Evolutionary conservation across 1,140 invertebrate genomes (phyloP).

Genomic region (Drosophila parabipectinata): DNA sequence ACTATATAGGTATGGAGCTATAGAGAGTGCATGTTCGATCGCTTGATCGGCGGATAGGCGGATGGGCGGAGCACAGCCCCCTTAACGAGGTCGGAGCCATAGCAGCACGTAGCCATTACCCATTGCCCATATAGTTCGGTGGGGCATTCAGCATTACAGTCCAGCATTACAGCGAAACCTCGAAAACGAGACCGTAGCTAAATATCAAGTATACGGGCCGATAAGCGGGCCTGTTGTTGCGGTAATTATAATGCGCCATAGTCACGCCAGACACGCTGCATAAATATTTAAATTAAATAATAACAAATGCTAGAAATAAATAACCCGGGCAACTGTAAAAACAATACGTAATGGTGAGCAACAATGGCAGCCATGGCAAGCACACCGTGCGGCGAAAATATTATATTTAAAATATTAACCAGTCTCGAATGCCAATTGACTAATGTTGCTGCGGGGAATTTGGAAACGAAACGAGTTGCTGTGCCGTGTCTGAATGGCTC

Average conservation of each 20-base stretch:
- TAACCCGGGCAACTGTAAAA: constrained; percentile 73
- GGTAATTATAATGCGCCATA: constrained; percentile 75
- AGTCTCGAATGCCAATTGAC: constrained; percentile 51
- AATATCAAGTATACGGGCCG: constrained; percentile 58
- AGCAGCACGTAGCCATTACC: constrained; percentile 57
- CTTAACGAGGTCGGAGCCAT: constrained; percentile 59
- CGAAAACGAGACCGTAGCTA: constrained; percentile 57
- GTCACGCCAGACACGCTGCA: constrained; percentile 80
- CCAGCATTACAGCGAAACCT: constrained; percentile 37
- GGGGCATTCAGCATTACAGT: constrained; percentile 8
- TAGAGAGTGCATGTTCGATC: constrained; percentile 5
- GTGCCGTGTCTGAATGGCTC: constrained; percentile 18
- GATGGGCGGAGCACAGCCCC: constrained; percentile 25
- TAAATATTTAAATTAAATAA: constrained; percentile 82
- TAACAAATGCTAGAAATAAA: constrained; percentile 72
- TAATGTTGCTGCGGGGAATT: constrained; percentile 42
- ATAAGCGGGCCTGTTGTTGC: constrained; percentile 20
- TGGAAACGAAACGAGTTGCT: constrained; percentile 26
- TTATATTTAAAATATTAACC: constrained; percentile 9
- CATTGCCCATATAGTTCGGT: constrained; percentile 4
- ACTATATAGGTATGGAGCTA: neutral
- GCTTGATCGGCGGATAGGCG: neutral
- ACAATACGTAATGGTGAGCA: constrained; percentile 66
- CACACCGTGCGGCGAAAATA: constrained; percentile 6
- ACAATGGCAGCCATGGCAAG: constrained; percentile 28